Evolutionary conservation across 1,140 invertebrate species (phyloP), one percentile per base, ranked within the genome.

Genomic region (Diorhabda sublineata): DNA sequence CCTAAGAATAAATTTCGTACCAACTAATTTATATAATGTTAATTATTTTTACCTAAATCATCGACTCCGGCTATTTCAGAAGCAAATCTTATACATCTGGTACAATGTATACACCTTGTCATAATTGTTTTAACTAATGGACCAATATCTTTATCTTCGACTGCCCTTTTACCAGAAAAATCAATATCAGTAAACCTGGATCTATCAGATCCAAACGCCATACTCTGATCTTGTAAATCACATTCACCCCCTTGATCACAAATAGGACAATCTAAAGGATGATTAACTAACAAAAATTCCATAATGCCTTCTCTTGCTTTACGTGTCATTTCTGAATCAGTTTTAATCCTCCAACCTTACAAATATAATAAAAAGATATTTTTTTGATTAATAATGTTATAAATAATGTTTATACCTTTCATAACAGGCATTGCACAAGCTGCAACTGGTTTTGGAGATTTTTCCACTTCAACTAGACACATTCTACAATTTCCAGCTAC

Each of bases 161-260:
- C 97, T 76, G 98, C 97, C 76, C 97, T 86, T 85, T 99, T 99
- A 45, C 97, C 97, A 73, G 90, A 90, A 78, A 92, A 95, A 76
- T 95, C 88, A 70, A 96, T 98, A 79, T 98, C 97, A 69, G 92
- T 91, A 78, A 98, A 99, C 66, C 98, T 86, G 70, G 94, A 96
- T 71, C 94, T 88, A 82, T 99, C 98, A 73, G 90, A 95, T 4
- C 98, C 98, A 85, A 99, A 99, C n/a, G 94, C 93, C 97, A 99
- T 99, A 42, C 95, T 96, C 82, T 99, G 97, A 86, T 98, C 97
- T 85, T 98, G 92, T 11, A 99, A 85, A 84, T 99, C 97, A 83
- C 97, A 99, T 85, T 99, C 98, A n/a, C 98, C 98, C 67, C 97
- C 98, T 83, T 98, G 98, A 84, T 99, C 98, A 87, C 98, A 99